Base-by-base conservation (phyloP, 2,113 vertebrate genomes). In the Oplegnathus fasciatus region DNA sequence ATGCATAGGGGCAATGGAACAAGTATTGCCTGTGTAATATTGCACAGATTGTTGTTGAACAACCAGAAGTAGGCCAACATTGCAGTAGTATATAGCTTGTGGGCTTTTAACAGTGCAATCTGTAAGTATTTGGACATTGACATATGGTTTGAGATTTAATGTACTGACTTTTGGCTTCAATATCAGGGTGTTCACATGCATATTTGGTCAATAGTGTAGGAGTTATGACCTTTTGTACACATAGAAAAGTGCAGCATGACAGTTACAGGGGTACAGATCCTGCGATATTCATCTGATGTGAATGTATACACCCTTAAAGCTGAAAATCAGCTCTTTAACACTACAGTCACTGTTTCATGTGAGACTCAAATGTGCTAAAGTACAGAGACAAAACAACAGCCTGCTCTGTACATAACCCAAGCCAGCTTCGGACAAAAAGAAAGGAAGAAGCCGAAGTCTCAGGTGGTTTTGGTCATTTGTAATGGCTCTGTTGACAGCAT, bases 1-100 rank as follows among this genome's bases (percentile, higher is more conserved):
- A 91, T 92, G 81, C 58, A 92, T 75, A 42, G 52, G 20, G 60
- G 32, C 71, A 82, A 86, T 84, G 84, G 73, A 76, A 57, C 42
- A 83, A 78, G 55, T 73, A 50, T 84, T 83, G 55, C 54, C 50
- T 81, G n/a, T 69, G 55, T 87, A 17, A 73, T 58, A 73, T 54
- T 40, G 55, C 73, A 66, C 62, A 72, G 48, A 68, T 82, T 74
- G 20, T 20, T 55, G 20, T 42, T 26, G 54, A 76, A 44, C 50
- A 73, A 70, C n/a, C 18, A 10, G 32, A 80, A 77, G 42, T 67
- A 75, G 37, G n/a, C 66, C 28, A 24, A 24, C 8, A 42, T 30
- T 78, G 32, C 22, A 66, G 34, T n/a, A 48, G 22, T 48, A 24
- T 30, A 22, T 34, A 20, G 26, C 22, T 18, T 52, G 24, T 69